Evolutionary conservation across 2,113 vertebrate genomes (phyloP).

Genomic region (Cryptoleucopteryx plumbea): DNA sequence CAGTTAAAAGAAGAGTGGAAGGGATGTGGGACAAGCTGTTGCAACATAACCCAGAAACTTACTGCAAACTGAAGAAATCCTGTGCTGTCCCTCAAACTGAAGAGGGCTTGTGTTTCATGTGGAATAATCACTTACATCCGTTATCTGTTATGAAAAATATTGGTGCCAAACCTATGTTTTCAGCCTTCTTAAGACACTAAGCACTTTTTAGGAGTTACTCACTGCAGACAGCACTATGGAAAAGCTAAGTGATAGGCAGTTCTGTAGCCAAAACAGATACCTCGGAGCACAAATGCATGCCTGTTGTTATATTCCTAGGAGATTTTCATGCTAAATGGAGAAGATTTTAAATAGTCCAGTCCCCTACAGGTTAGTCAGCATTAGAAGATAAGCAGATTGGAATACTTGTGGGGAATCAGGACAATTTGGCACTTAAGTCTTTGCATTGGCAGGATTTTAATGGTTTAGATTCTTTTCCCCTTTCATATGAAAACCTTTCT

Average conservation of each 20-base stretch:
- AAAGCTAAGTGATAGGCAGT: background rate
- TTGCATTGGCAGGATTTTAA: background rate
- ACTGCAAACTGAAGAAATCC: background rate
- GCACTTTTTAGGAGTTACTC: background rate
- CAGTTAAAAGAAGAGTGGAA: background rate
- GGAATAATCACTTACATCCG: background rate
- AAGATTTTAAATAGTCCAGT: background rate
- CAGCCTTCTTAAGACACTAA: background rate
- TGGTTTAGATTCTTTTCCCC: background rate
- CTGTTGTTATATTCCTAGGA: background rate
- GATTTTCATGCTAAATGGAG: background rate
- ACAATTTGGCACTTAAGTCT: background rate
- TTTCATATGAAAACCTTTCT: background rate
- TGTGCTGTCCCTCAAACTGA: background rate
- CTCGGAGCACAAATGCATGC: background rate
- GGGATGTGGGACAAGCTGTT: background rate
- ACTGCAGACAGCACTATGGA: background rate
- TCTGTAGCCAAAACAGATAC: background rate
- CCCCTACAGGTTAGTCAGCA: background rate
- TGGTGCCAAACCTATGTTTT: background rate
- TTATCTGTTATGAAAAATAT: background rate
- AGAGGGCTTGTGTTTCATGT: background rate
- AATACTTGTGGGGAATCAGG: background rate
- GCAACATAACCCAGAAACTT: background rate
- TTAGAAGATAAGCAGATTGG: background rate